Conservation (phyloP, 2,888 invertebrate species). For the Campoplex capitator region DNA sequence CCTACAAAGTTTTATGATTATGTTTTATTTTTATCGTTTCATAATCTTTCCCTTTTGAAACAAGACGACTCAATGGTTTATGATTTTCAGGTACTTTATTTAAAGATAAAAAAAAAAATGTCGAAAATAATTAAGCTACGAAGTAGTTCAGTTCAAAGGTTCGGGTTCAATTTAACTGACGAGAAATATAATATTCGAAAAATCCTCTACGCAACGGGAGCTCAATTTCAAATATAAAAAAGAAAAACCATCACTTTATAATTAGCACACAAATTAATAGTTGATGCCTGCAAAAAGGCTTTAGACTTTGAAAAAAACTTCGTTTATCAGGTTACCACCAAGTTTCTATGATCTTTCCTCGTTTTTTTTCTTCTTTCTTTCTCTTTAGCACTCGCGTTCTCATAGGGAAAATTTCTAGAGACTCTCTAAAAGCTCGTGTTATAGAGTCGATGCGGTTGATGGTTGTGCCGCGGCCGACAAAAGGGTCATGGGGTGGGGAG, state of each 20-base stretch:
- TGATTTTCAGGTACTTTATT: background rate
- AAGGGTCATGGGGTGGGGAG: constrained; percentile 20
- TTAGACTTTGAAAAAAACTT: constrained; percentile 37
- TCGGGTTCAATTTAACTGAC: background rate
- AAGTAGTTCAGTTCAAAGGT: background rate
- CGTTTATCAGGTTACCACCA: constrained; percentile 30
- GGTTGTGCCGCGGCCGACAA: constrained; percentile 24
- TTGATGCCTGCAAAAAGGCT: background rate
- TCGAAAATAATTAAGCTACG: background rate
- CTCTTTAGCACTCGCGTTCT: background rate
- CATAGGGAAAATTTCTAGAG: constrained; percentile 27
- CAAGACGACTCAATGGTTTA: background rate
- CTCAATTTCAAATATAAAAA: background rate
- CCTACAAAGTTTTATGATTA: background rate
- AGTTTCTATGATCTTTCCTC: constrained; percentile 40
- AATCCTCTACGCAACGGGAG: background rate
- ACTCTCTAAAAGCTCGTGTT: constrained; percentile 31
- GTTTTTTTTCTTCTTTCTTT: constrained; percentile 16
- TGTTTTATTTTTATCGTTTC: background rate
- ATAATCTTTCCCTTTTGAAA: background rate
- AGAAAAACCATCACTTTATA: background rate
- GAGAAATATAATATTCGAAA: background rate
- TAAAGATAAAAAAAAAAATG: background rate
- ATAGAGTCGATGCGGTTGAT: constrained; percentile 42
- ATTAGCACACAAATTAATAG: background rate